Evolutionary conservation across 37 sponge, comb jelly and placozoan species (phyloP), one percentile per base, ranked within the genome.

Genomic region (Cliona cf. orientalis): DNA sequence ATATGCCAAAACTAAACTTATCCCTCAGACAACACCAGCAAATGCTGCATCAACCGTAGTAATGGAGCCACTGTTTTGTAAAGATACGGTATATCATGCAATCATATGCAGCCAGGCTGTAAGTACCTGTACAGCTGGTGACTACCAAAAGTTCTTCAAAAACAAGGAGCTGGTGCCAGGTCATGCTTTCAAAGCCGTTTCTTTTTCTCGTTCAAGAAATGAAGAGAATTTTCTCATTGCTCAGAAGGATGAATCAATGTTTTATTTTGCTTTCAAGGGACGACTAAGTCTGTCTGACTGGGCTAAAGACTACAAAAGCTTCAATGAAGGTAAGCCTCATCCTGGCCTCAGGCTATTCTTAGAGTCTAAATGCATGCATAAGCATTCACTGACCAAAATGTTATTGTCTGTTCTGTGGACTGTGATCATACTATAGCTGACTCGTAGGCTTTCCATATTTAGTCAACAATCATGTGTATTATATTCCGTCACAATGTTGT

Each of bases 201-300:
- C 72, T 32, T 21, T 71, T 21, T 71, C 72, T 7, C 72, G 72
- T 34, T 46, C 46, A 41, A 71, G 42, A 37, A 2, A 67, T 33
- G 58, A 74, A n/a, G 33, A 59, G 23, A 9, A 9, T 14, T 74
- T 37, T 38, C 75, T 74, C 38, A 49, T 74, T 74, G 75, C 75
- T 26, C 31, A 39, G 46, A 22, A 56, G 39, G 75, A 59, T 22
- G 53, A 74, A 2, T 5, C 66, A 32, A 74, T 59, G 17, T 74
- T 56, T 38, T 74, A 74, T 34, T 45, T 74, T 36, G 75, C 75
- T 26, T 74, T 74, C 58, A 53, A 74, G 75, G 58, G 75, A 49
- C 35, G 56, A 14, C 29, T 34, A 23, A 49, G 22, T 34, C 57
- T 74, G 3, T 32, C n/a, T 3, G 33, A 57, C 23, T 74, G 75